These are phyloP conservation scores for Hyaena hyaena DNA, from an alignment of 2,113 vertebrate genomes.

Conservation along the genomic window DNA sequence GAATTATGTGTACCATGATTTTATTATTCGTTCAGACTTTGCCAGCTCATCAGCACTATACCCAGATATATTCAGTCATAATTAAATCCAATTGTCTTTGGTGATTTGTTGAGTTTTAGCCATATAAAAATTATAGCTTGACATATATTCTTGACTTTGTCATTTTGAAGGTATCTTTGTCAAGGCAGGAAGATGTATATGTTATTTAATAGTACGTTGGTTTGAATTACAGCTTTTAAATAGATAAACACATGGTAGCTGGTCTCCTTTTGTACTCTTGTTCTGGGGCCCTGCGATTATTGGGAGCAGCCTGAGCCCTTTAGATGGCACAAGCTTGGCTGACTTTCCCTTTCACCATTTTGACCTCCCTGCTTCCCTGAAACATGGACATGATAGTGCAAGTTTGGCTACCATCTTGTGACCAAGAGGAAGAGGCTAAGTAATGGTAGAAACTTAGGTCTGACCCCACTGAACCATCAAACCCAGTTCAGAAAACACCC, in stretches of 20 bases:
- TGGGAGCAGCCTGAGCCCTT: neutral
- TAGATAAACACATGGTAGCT: neutral
- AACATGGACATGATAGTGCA: neutral
- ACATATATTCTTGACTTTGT: slow-evolving; percentile 46
- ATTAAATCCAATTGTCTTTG: slow-evolving; percentile 53
- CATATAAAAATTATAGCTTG: slow-evolving; percentile 54
- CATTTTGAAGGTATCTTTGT: neutral
- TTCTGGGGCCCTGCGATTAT: neutral
- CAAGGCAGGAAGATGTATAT: neutral
- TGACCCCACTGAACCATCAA: neutral
- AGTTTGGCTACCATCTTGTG: neutral
- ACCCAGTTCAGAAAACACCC: slow-evolving; percentile 15
- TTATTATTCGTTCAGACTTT: slow-evolving; percentile 56
- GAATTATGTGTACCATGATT: slow-evolving; percentile 52
- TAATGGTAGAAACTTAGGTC: neutral
- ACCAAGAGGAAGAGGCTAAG: neutral
- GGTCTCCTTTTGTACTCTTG: neutral
- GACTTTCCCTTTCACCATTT: neutral
- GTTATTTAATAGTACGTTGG: neutral
- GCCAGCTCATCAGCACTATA: slow-evolving; percentile 46
- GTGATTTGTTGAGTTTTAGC: slow-evolving; percentile 29
- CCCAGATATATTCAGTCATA: slow-evolving; percentile 25
- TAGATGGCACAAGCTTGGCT: neutral
- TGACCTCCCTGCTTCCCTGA: neutral
- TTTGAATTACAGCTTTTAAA: slow-evolving; percentile 23